phyloP scores from a whole-genome alignment of 2,888 invertebrate species.

The Xestoiulus laeticollis region DNA sequence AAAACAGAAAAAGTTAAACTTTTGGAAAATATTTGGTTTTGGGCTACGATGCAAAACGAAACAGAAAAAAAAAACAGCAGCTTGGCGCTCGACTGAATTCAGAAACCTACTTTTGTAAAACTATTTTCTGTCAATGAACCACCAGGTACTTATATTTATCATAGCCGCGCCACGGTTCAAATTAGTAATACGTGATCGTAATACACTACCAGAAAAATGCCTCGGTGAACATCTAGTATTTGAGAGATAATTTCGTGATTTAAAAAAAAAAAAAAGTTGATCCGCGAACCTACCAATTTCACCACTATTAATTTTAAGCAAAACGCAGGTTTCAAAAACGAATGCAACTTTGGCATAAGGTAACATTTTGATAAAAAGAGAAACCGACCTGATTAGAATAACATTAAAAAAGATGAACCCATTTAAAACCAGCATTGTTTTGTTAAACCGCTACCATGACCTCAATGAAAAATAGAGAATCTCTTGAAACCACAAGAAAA shows the following conservation, averaged over 20 bases:
- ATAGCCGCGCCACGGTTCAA: background rate
- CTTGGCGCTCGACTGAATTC: background rate
- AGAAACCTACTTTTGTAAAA: background rate
- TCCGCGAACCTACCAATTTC: background rate
- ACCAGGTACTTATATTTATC: background rate
- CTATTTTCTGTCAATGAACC: background rate
- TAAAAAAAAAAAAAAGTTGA: background rate
- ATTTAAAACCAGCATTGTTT: background rate
- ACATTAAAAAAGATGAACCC: background rate
- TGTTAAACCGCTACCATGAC: too few species aligned
- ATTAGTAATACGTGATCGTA: background rate
- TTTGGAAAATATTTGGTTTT: background rate
- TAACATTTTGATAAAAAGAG: background rate
- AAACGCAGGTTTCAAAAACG: too few species aligned
- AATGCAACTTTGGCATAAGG: background rate
- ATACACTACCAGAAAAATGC: background rate
- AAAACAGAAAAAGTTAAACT: background rate
- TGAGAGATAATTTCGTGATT: background rate
- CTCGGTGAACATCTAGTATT: background rate
- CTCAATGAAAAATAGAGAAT: too few species aligned
- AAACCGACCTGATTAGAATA: background rate
- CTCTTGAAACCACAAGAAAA: too few species aligned
- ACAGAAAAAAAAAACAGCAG: background rate
- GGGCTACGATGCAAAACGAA: background rate
- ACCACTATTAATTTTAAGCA: too few species aligned